These are phyloP conservation scores for Helostoma temminkii DNA, from an alignment of 2,797 vertebrate species.

Conservation along the genomic window DNA sequence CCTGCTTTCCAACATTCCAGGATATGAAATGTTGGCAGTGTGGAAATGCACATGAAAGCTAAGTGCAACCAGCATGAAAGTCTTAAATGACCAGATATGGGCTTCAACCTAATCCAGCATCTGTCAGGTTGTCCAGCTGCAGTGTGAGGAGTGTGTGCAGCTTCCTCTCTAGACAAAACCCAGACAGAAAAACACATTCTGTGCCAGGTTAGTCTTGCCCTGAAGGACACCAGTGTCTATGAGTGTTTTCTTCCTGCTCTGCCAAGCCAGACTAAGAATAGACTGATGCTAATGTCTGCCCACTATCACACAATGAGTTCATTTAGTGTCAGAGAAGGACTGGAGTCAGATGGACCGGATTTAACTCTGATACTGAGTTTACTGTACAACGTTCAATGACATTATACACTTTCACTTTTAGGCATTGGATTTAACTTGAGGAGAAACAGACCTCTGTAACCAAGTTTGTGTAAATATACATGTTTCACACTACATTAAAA, in stretches of 20 bases:
- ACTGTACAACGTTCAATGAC: constrained; percentile 3
- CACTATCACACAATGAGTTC: constrained; percentile 65
- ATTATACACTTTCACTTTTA: constrained; percentile 5
- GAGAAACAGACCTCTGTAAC: neutral
- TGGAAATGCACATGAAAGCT: too few relatives aligned
- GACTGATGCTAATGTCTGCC: constrained; percentile 54
- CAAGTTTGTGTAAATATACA: neutral
- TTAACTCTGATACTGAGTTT: constrained; percentile 12
- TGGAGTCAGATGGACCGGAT: constrained; percentile 4
- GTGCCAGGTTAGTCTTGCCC: constrained; percentile 36
- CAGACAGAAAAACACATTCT: constrained; percentile 56
- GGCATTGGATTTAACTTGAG: neutral
- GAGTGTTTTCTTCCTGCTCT: constrained; percentile 26
- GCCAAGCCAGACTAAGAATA: constrained; percentile 56
- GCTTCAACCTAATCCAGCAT: neutral
- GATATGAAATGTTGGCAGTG: too few relatives aligned
- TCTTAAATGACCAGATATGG: neutral
- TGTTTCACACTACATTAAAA: too few relatives aligned
- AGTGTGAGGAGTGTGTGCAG: constrained; percentile 9
- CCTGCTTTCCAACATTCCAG: too few relatives aligned
- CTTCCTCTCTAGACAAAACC: constrained; percentile 33
- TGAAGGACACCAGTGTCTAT: constrained; percentile 44
- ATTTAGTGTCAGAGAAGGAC: constrained; percentile 34
- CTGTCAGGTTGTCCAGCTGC: constrained; percentile 19
- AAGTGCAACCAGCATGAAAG: neutral